Base-by-base conservation (phyloP, 1,140 invertebrate species). In the Scaptomyza graminum region DNA sequence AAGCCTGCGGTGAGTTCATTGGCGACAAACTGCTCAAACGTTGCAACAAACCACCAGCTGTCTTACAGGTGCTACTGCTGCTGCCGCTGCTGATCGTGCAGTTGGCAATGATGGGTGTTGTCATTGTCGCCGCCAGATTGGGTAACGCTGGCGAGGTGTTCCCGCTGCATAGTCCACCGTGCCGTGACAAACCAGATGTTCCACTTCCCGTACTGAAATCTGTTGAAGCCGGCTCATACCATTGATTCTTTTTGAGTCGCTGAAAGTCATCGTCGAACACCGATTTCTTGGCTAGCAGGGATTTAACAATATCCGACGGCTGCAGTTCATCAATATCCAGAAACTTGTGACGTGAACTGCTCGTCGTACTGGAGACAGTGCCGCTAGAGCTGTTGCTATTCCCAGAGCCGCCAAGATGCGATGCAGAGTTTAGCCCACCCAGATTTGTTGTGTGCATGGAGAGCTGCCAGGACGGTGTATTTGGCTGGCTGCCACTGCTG, bases 191-290 rank as follows among this genome's bases (percentile, higher is more conserved):
- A 50, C 47, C 54, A 9, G 57, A 41, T 5, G 65, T 28, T 13
- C 71, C 57, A 0, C 77, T 74, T 18, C 76, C 65, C n/a, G 76
- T 2, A 15, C 31, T 61, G 11, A 78, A 78, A 37, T 91, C 90
- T 0, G 63, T 69, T 11, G 70, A 60, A 1, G 69, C 59, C 51
- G 95, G 95, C 91, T 97, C 96, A 89, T 97, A 97, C 92, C 97
- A 97, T 77, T 97, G 95, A 79, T 95, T 94, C 80, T 97, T 97
- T 92, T 99, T 97, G 15, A 99, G 93, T 8, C 98, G 93, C 90
- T 98, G 97, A 11, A 96, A 95, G 91, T 99, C 98, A 91, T 99
- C 98, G 90, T 99, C 98, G 91, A 99, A 98, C 9, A 99, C 97
- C 55, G 97, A 98, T 52, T 96, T 95, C 89, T 97, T 98, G 6